Base-by-base conservation (phyloP, 2,888 invertebrate genomes). In the Stenoptilia bipunctidactyla region DNA sequence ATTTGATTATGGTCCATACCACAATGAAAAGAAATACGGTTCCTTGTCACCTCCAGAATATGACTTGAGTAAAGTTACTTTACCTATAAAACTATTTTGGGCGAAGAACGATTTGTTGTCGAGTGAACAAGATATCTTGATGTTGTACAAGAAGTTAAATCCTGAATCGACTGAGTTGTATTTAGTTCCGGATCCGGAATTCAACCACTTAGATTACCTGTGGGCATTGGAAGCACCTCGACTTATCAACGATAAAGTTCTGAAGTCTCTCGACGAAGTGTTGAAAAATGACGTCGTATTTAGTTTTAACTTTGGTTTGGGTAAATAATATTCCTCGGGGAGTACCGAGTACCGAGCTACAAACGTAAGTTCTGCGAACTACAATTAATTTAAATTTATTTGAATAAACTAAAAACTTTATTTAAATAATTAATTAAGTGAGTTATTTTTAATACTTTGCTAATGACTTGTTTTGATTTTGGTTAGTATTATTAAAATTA, bases 141-240 rank as follows among this genome's bases (percentile, higher is more conserved):
- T 58, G 36, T 60, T 91, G 13, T 77, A 77, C 30, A 59, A 68
- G 0, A 66, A 66, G 37, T 51, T 92, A 27, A 77, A 85, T 0
- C 63, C 36, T 0, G 65, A 75, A 27, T 66, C 72, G 1, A 70
- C 86, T 2, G 86, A 85, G 4, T 62, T 83, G 52, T 87, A 85
- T 50, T 66, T 85, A 49, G 84, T 92, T 0, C 82, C 88, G 0
- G 80, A 84, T 42, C 68, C 85, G 0, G 75, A 87, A 15, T 92
- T 91, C 55, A 92, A 90, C 58, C 92, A 92, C 56, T 66, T 92
- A 25, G 92, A 92, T 60, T 92, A 90, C 56, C 56, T 92, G 6
- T 90, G 87, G 86, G 90, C 87, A 0, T 77, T 74, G 13, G 86
- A 91, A 48, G 88, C 87, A 0, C 79, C 85, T 0, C 66, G 66